A percentile compares a stretch with the other conserved stretches of the same genome.
These are phyloP conservation scores for Drosophila sucinea DNA, from an alignment of 1,140 invertebrate genomes.

Conservation along the genomic window DNA sequence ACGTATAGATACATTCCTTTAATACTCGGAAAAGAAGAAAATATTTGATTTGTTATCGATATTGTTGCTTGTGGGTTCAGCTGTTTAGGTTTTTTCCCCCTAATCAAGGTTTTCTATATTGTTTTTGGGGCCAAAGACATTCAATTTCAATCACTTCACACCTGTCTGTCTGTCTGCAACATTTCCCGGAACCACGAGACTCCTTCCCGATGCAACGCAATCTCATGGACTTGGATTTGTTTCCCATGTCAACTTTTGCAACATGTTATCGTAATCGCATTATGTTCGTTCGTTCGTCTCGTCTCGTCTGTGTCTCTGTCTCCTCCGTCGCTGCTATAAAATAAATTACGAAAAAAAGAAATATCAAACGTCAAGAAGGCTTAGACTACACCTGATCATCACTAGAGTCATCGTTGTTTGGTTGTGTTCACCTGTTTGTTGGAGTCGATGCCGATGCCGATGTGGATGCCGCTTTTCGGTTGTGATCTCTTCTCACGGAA, in stretches of 20 bases:
- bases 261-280: conserved; percentile 64
- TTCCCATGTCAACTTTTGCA: conserved; percentile 45
- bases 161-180: conserved; percentile 5
- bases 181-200: neutral
- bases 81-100: neutral
- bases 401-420: conserved; percentile 3
- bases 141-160: conserved; percentile 14
- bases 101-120: neutral
- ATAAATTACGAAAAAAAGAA: conserved; percentile 30
- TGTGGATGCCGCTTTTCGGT: neutral
- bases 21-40: neutral
- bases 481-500: conserved; percentile 69
- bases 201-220: conserved; percentile 1
- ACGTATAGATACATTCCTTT: neutral
- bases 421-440: conserved; percentile 16
- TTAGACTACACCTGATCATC: conserved; percentile 19
- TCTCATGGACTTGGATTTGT: conserved; percentile 8
- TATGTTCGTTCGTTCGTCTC: conserved; percentile 24
- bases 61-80: neutral
- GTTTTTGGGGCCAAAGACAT: conserved; percentile 5
- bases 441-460: neutral
- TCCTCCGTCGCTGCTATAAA: conserved; percentile 16
- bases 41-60: conserved; percentile 6
- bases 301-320: conserved; percentile 1
- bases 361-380: conserved; percentile 54